Evolutionary conservation across 2,888 invertebrate genomes (phyloP).

Genomic region (Melinopterus prodromus): DNA sequence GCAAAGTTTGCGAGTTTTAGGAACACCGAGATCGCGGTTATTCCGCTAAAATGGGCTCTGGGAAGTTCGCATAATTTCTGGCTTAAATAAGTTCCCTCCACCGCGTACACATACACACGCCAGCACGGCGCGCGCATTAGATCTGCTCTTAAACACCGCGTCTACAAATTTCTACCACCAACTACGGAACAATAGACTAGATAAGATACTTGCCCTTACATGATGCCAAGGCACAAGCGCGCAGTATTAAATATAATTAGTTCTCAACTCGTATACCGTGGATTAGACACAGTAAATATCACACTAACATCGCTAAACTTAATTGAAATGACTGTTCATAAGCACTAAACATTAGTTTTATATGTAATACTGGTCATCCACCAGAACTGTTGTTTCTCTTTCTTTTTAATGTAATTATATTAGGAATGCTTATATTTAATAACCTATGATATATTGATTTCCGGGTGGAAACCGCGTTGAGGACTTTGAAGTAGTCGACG

Average conservation of each 20-base stretch:
- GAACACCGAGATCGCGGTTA: slow-evolving; percentile 27
- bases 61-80: slow-evolving; percentile 30
- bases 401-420: no score
- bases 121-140: background rate
- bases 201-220: slow-evolving; percentile 13
- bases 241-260: slow-evolving; percentile 12
- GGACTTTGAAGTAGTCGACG: no score
- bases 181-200: slow-evolving; percentile 17
- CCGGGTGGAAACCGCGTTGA: no score
- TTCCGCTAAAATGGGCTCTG: slow-evolving; percentile 20
- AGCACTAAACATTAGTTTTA: background rate
- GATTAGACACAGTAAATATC: background rate
- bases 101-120: background rate
- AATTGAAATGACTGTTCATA: background rate
- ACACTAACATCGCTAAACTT: background rate
- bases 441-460: no score
- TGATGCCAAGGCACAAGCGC: slow-evolving; percentile 8
- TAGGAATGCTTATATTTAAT: no score
- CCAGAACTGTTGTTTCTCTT: no score
- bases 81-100: slow-evolving; percentile 29
- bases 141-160: background rate
- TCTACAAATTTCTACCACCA: slow-evolving; percentile 9
- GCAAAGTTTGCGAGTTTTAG: slow-evolving; percentile 34
- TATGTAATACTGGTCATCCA: no score
- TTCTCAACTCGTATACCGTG: slow-evolving; percentile 12